These are phyloP conservation scores for Hyperoplus lanceolatus DNA, from an alignment of 2,797 vertebrate genomes.

Conservation along the genomic window DNA sequence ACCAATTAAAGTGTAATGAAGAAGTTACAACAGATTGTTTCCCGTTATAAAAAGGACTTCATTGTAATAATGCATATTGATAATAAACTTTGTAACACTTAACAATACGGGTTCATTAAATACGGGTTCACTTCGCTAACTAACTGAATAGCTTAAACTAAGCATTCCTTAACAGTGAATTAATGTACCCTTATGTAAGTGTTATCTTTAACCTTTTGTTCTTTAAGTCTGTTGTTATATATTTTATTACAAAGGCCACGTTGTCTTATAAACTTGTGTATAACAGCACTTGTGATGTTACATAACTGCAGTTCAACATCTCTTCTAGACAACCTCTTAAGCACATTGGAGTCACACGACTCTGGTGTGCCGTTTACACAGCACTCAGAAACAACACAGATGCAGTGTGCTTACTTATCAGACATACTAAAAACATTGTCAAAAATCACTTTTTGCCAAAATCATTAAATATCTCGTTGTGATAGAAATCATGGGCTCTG, in stretches of 20 bases:
- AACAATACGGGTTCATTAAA: too few species aligned
- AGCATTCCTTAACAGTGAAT: too few species aligned
- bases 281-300: not conserved
- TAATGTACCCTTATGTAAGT: too few species aligned
- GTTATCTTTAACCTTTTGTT: too few species aligned
- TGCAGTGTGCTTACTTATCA: not conserved
- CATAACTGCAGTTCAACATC: not conserved
- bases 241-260: not conserved
- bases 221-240: not conserved
- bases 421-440: too few species aligned
- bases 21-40: not conserved
- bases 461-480: too few species aligned
- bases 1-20: not conserved
- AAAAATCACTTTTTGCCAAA: too few species aligned
- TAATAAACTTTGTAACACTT: not conserved
- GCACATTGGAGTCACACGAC: conserved; percentile 1
- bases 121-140: too few species aligned
- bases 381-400: not conserved
- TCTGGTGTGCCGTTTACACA: not conserved
- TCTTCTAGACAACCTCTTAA: conserved; percentile 2
- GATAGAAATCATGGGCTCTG: too few species aligned
- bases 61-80: not conserved
- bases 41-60: not conserved
- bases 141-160: too few species aligned
- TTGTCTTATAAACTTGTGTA: not conserved